Base-by-base conservation (phyloP, 53 echinoderm and acorn worm species). In the Paracentrotus lividus region DNA sequence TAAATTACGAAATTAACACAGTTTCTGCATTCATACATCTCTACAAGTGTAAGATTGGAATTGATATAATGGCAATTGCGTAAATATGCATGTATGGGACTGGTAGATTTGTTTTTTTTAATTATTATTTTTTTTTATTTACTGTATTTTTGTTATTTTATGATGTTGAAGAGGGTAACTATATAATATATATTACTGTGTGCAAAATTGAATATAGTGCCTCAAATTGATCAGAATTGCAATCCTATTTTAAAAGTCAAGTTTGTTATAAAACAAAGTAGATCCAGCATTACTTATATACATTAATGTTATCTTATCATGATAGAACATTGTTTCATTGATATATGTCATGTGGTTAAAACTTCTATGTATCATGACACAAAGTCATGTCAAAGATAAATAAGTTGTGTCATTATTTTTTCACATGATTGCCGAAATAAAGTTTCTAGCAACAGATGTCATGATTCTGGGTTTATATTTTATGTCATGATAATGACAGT, bases 41-140 rank as follows among this genome's bases (percentile, higher is more conserved):
- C 51, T 51, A 64, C 64, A 27, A 64, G 27, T 29, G 20, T 21
- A 59, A 20, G 59, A 58, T 58, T 27, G 29, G 8, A 64, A 29
- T 27, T 27, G 9, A 7, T 23, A 42, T 23, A 4, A 40, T 26
- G 49, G 14, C 51, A 4, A 3, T 85, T 13, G 27, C 85, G 26
- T 10, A 31, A 49, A 51, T 49, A 85, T 85, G 85, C 49, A 85
- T 51, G 47, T 49, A 51, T 85, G 27, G 85, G 85, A 85, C 85
- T 85, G n/a, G n/a, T n/a, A n/a, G n/a, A n/a, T n/a, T n/a, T n/a
- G n/a, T n/a, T n/a, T n/a, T n/a, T n/a, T n/a, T n/a, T n/a, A n/a
- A n/a, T n/a, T n/a, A n/a, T n/a, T 45, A n/a, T 40, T 36, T 38
- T 4, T 21, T 14, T 36, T 18, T 69, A 38, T 57, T 36, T 10